Evolutionary conservation across 2,113 vertebrate species (phyloP).

Genomic region (Menidia beryllina): DNA sequence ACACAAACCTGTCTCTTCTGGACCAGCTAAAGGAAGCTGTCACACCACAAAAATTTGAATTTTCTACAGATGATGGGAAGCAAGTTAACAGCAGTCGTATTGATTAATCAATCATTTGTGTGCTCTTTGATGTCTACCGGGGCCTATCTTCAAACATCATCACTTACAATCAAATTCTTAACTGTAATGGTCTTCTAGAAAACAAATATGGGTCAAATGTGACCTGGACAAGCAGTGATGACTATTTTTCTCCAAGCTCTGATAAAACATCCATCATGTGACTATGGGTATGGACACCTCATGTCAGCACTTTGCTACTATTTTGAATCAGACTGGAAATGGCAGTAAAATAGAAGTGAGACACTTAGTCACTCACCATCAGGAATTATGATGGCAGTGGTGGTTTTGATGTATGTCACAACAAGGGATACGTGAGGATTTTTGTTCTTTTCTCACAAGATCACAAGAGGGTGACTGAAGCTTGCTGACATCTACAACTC

Average conservation of each 20-base stretch:
- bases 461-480: background rate
- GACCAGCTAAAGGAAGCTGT: slow-evolving; percentile 7
- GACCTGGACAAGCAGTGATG: background rate
- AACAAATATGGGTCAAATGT: background rate
- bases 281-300: slow-evolving; percentile 34
- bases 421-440: background rate
- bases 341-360: slow-evolving; percentile 45
- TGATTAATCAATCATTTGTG: too few relatives aligned
- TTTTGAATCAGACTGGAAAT: slow-evolving; percentile 39
- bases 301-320: slow-evolving; percentile 54
- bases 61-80: background rate
- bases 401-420: slow-evolving; percentile 7
- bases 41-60: slow-evolving; percentile 16
- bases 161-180: background rate
- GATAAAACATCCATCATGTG: slow-evolving; percentile 44
- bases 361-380: slow-evolving; percentile 38
- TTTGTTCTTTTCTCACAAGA: background rate
- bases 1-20: slow-evolving; percentile 34
- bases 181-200: background rate
- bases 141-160: background rate
- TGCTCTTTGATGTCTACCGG: too few relatives aligned
- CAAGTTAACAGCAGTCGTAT: background rate
- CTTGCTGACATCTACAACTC: background rate
- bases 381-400: slow-evolving; percentile 12
- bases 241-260: slow-evolving; percentile 17